Percentiles rank a stretch among this genome's conserved stretches.
phyloP scores from a whole-genome alignment of 2,113 vertebrate genomes.

The Gasterosteus nipponicus region DNA sequence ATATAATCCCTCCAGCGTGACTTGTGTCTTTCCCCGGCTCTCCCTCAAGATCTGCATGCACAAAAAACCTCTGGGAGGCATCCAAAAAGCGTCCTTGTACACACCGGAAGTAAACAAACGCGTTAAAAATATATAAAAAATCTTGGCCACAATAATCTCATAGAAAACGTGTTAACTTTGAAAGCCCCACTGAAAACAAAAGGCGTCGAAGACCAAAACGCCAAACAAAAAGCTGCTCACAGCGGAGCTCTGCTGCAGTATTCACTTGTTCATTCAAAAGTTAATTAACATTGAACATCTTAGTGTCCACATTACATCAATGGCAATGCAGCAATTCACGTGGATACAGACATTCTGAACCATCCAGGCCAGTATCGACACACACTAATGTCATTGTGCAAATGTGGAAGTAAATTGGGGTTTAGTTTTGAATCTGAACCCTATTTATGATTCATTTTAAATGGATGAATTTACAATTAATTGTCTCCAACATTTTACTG shows the following conservation, averaged over 20 bases:
- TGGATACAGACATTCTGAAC: not conserved
- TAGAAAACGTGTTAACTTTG: too few relatives aligned
- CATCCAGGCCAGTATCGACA: not conserved
- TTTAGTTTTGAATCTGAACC: slow-evolving; percentile 14
- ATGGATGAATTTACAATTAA: slow-evolving; percentile 34
- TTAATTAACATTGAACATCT: not conserved
- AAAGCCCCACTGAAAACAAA: too few relatives aligned
- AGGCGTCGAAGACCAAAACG: not conserved
- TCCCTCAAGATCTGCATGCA: too few relatives aligned
- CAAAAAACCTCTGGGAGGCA: too few relatives aligned
- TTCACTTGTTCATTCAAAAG: not conserved
- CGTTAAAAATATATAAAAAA: too few relatives aligned
- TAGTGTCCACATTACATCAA: not conserved
- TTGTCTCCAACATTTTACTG: slow-evolving; percentile 46
- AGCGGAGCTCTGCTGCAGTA: not conserved
- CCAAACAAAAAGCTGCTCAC: not conserved
- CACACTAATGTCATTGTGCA: not conserved
- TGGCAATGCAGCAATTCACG: not conserved
- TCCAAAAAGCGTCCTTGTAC: too few relatives aligned
- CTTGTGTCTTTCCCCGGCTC: too few relatives aligned
- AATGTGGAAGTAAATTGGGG: slow-evolving; percentile 15
- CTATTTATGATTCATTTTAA: slow-evolving; percentile 22
- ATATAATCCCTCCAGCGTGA: too few relatives aligned
- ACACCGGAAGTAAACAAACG: too few relatives aligned
- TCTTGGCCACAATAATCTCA: too few relatives aligned